Conservation (phyloP, 2,113 vertebrate species). For the Oncorhynchus mykiss region DNA sequence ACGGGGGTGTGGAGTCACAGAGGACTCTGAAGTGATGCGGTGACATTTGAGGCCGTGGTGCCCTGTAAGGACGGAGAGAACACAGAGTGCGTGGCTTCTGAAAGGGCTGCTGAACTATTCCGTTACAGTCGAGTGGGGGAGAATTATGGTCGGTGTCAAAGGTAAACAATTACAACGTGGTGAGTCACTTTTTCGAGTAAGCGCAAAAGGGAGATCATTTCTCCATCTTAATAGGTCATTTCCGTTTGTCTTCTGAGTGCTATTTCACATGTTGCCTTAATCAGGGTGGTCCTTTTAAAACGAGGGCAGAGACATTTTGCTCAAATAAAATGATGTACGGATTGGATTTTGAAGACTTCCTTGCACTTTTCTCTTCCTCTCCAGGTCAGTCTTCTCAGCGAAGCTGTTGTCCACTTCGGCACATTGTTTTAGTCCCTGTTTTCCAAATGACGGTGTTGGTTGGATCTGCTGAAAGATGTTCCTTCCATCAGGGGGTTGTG, state of each 20-base stretch:
- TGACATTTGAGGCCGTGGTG: conserved; percentile 33
- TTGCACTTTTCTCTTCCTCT: conserved; percentile 7
- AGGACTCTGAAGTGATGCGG: conserved; percentile 23
- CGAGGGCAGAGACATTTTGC: conserved; percentile 45
- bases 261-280: conserved; percentile 59
- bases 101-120: conserved; percentile 64
- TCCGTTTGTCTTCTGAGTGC: conserved; percentile 71
- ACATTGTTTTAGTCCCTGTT: conserved; percentile 36
- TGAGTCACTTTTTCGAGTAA: conserved; percentile 74
- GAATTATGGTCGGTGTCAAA: conserved; percentile 72
- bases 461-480: conserved; percentile 3
- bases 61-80: conserved; percentile 44
- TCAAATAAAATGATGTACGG: conserved; percentile 48
- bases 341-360: not conserved
- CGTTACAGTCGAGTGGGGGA: conserved; percentile 56
- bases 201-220: conserved; percentile 70
- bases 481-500: conserved; percentile 19
- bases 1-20: conserved; percentile 27
- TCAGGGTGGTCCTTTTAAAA: conserved; percentile 60
- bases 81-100: conserved; percentile 42
- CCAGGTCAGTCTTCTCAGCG: conserved; percentile 11
- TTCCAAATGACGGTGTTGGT: not conserved
- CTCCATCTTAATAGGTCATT: conserved; percentile 74
- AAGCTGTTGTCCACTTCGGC: conserved; percentile 52
- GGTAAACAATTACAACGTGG: conserved; percentile 78